These are phyloP conservation scores for Carduelis carduelis DNA, from an alignment of 2,797 vertebrate genomes.

Conservation along the genomic window DNA sequence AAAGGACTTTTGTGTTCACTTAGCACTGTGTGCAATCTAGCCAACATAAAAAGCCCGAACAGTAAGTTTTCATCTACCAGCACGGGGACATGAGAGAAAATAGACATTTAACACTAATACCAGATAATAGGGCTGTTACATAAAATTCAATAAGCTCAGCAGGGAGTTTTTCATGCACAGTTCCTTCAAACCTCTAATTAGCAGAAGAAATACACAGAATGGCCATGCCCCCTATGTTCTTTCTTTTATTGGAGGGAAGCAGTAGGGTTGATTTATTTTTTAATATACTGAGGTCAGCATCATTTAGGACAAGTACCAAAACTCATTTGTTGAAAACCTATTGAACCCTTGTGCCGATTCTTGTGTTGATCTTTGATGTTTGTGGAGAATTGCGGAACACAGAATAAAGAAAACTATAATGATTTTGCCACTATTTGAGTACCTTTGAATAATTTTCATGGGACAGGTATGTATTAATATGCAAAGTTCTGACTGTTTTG, in stretches of 20 bases:
- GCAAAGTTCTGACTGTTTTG: not conserved
- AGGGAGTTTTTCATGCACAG: conserved; percentile 4
- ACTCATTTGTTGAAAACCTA: not conserved
- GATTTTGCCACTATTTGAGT: not conserved
- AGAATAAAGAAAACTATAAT: not conserved
- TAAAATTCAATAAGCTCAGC: conserved; percentile 43
- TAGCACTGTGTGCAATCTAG: not conserved
- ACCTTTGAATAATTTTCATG: not conserved
- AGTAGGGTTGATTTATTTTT: not conserved
- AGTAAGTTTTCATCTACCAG: not conserved
- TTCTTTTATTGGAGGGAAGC: not conserved
- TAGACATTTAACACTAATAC: conserved; percentile 54
- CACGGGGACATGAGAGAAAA: not conserved
- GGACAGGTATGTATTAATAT: not conserved
- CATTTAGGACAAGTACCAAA: not conserved
- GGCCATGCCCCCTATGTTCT: not conserved
- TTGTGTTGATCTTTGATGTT: not conserved
- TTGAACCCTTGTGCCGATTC: not conserved
- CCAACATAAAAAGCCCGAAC: not conserved
- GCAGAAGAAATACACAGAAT: not conserved
- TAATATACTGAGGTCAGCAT: not conserved
- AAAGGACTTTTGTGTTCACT: not conserved
- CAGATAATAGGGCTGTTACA: conserved; percentile 55
- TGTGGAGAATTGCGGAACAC: not conserved
- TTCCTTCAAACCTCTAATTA: conserved; percentile 50